phyloP scores from a whole-genome alignment of 1,140 invertebrate species.

The Carcinoscorpius rotundicauda region DNA sequence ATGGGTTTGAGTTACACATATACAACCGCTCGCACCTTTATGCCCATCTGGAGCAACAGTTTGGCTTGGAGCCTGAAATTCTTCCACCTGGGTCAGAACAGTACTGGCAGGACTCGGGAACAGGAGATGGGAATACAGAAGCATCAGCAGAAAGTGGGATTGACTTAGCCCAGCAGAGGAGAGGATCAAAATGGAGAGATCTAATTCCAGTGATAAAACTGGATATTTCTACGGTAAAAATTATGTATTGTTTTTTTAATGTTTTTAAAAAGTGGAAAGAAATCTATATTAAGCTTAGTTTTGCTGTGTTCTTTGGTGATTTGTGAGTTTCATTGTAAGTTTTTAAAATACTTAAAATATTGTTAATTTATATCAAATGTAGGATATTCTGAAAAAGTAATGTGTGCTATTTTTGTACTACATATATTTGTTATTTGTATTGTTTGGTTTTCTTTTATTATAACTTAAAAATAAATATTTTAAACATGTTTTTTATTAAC shows the following conservation, averaged over 20 bases:
- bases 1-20: conserved; percentile 91
- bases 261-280: no score
- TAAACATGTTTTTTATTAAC: no score
- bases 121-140: conserved; percentile 14
- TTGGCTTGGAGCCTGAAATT: conserved; percentile 67
- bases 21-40: conserved; percentile 89
- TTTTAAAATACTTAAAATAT: no score
- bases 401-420: no score
- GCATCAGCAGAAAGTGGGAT: conserved; percentile 5
- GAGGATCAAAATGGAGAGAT: conserved; percentile 69
- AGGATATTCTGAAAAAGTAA: no score
- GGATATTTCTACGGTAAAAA: conserved; percentile 68
- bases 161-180: conserved; percentile 19
- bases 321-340: no score
- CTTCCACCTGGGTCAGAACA: conserved; percentile 38
- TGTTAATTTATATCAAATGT: no score
- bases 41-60: conserved; percentile 71
- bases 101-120: conserved; percentile 17
- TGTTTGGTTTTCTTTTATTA: no score
- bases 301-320: no score
- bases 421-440: no score
- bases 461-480: no score
- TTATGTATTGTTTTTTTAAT: conserved; percentile 3
- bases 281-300: no score
- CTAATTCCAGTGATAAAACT: conserved; percentile 94